These are phyloP conservation scores for Poecilus cupreus DNA, from an alignment of 2,888 invertebrate species.

Conservation along the genomic window DNA sequence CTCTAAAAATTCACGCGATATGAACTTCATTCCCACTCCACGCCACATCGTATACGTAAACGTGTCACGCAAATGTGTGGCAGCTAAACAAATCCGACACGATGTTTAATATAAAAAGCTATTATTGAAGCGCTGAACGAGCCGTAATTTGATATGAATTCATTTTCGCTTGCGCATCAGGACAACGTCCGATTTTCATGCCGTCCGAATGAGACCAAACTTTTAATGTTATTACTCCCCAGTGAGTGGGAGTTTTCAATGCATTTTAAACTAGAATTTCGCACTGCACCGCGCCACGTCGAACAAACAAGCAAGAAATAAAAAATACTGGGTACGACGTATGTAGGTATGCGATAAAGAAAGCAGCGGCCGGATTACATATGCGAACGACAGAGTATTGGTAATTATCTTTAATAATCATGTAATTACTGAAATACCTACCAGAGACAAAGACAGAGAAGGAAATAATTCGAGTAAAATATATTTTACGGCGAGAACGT, in stretches of 20 bases:
- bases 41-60: slow-evolving; percentile 18
- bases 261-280: slow-evolving; percentile 54
- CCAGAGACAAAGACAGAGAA: neutral
- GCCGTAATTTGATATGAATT: slow-evolving; percentile 54
- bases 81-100: slow-evolving; percentile 37
- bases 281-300: slow-evolving; percentile 7
- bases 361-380: too few species aligned
- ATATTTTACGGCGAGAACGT: slow-evolving; percentile 21
- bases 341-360: too few species aligned
- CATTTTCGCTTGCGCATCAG: slow-evolving; percentile 34
- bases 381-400: too few species aligned
- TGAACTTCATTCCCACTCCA: neutral
- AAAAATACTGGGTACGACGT: neutral
- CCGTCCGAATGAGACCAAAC: slow-evolving; percentile 44
- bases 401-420: slow-evolving; percentile 39
- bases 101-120: slow-evolving; percentile 48
- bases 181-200: slow-evolving; percentile 52
- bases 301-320: neutral
- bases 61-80: slow-evolving; percentile 8
- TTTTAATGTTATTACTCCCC: slow-evolving; percentile 53
- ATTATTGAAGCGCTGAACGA: slow-evolving; percentile 48
- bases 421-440: slow-evolving; percentile 6
- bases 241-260: slow-evolving; percentile 46
- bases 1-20: neutral
- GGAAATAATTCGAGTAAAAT: slow-evolving; percentile 27